A percentile compares a stretch with the other conserved stretches of the same genome.
Evolutionary conservation across 1,140 invertebrate genomes (phyloP).

Genomic region (Temnothorax nylanderi): DNA sequence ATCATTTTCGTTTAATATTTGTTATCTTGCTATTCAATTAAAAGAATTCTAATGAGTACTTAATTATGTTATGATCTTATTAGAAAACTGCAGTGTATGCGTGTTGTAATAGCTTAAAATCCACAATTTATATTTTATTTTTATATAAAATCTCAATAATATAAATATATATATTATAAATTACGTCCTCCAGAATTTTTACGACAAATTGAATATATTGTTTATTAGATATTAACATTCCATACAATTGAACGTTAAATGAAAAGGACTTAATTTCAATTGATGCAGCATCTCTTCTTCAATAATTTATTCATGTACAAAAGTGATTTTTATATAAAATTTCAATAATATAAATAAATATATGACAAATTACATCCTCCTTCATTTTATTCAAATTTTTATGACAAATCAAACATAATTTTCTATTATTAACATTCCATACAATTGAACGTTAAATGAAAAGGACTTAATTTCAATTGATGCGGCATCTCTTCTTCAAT

Average conservation of each 20-base stretch:
- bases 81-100: not conserved
- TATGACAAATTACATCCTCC: not conserved
- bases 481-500: not conserved
- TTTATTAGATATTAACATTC: not conserved
- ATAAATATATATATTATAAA: not conserved
- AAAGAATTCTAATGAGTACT: not conserved
- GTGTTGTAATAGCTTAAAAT: not conserved
- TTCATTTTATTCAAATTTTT: not conserved
- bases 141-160: not conserved
- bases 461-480: not conserved
- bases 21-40: not conserved
- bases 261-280: not conserved
- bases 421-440: too few species aligned
- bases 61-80: not conserved
- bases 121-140: not conserved
- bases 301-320: not conserved
- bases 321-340: constrained; percentile 17
- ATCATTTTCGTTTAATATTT: not conserved
- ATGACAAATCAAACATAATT: not conserved
- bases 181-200: not conserved
- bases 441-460: not conserved
- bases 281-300: not conserved
- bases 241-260: not conserved
- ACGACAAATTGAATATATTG: not conserved
- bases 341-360: not conserved